Evolutionary conservation across 1,140 invertebrate species (phyloP), one percentile per base, ranked within the genome.

Genomic region (Drosophila arawakana): DNA sequence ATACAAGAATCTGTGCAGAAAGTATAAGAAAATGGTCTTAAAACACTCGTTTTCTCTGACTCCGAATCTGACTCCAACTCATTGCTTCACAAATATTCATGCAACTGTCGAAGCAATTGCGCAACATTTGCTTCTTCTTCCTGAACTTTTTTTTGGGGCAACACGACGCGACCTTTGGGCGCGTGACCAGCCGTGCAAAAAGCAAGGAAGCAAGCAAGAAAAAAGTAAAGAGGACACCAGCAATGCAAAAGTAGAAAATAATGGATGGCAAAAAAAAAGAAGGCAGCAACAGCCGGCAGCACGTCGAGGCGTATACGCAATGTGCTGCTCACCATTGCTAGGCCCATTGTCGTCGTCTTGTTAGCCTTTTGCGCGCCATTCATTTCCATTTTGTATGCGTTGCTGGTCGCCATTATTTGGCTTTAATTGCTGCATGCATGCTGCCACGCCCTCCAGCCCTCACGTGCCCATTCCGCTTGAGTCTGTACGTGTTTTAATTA

Each of bases 361-460:
- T 89, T 88, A 83, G 76, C 73, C 52, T 73, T 79, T 78, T 81
- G 43, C 70, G 78, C 68, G 83, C 80, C 83, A 83, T 86, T 88
- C 80, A 80, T 83, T 89, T 88, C 59, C 80, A 89, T 88, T 88
- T 88, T 77, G 77, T 73, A 89, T 88, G 83, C 83, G 86, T 81
- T 78, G 76, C 77, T 80, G 83, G 77, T 76, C 80, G 68, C 79
- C 84, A 88, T 89, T 88, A 88, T 88, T 88, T 83, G 83, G 73
- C 84, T 88, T 88, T 88, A 89, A 88, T 88, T 88, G 83, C 83
- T 83, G 83, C 84, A 81, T 86, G 79, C 81, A 76, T 63, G 76
- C 41, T 47, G 60, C 63, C 65, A 21, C 44, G 18, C 57, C 72
- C 13, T n/a, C 1, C 15, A 30, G 7, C 3, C 52, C 18, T 2